Evolutionary conservation across 2,888 invertebrate genomes (phyloP), one percentile per base, ranked within the genome.

Genomic region (Eupeodes luniger): DNA sequence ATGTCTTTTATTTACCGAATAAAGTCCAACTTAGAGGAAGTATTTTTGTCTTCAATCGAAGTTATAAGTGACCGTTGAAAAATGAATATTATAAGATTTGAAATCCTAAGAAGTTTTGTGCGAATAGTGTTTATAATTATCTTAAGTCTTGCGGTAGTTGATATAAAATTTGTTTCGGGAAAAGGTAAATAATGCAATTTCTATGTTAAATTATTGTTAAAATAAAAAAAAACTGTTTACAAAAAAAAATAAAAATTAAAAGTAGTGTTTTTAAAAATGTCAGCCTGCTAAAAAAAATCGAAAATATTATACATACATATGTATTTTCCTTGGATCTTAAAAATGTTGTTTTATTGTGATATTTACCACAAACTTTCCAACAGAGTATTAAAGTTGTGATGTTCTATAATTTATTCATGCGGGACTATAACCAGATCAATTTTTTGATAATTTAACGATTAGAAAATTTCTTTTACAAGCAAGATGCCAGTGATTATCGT

Each of bases 161-260:
- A 66, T 34, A 57, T 51, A 57, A 27, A 40, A 49, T 16, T 36
- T n/a, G 53, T 49, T 11, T 9, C 40, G 5, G 14, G 74, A 36
- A 84, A 79, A 16, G 84, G 84, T 84, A 79, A 34, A 34, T 49
- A 16, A 2, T n/a, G 14, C 1, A 36, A 59, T 12, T 59, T 59
- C 12, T 57, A 34, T 16, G 10, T 19, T 19, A 11, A 19, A 19
- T 19, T 19, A 19, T 19, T 19, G 19, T 19, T 19, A 1, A 12
- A 2, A 5, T 27, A 19, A 5, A 12, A 19, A 5, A 12, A 19
- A 40, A 1, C 1, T 19, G 0, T 53, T 19, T 10, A 1, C 0
- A 55, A 11, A 19, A 16, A 19, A 53, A 53, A 53, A 10, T 4
- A 1, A 27, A 3, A 27, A 9, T 40, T 5, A 40, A 40, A 5